Conservation (phyloP, 1,140 invertebrate genomes). For the Meteorus sp. region DNA sequence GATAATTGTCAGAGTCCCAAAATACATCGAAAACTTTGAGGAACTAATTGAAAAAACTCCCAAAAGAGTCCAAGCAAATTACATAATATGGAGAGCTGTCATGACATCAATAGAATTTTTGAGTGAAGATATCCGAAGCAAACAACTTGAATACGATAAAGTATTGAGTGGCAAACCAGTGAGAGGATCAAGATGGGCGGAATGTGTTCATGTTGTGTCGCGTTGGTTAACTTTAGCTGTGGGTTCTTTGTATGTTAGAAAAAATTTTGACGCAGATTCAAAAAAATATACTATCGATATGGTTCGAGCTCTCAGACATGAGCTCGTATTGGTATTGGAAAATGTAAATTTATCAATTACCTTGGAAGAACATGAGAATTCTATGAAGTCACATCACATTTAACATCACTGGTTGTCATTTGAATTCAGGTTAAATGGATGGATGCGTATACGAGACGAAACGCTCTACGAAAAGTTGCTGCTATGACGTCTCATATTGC, state of each 20-base stretch:
- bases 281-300: slow-evolving; percentile 72
- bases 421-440: slow-evolving; percentile 84
- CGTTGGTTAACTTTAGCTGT: slow-evolving; percentile 74
- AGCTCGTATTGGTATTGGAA: no score
- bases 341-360: no score
- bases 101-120: slow-evolving; percentile 53
- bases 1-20: slow-evolving; percentile 79
- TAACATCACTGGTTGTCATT: slow-evolving; percentile 21
- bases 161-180: slow-evolving; percentile 75
- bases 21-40: slow-evolving; percentile 69
- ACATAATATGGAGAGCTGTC: slow-evolving; percentile 57
- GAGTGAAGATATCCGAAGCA: slow-evolving; percentile 69
- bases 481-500: slow-evolving; percentile 78
- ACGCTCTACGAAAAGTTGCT: slow-evolving; percentile 72
- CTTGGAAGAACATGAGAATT: slow-evolving; percentile 57
- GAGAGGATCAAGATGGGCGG: slow-evolving; percentile 79
- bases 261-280: slow-evolving; percentile 73
- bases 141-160: slow-evolving; percentile 75
- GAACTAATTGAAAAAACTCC: slow-evolving; percentile 47
- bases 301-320: no score
- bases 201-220: slow-evolving; percentile 74
- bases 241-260: slow-evolving; percentile 63
- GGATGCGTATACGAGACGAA: slow-evolving; percentile 75
- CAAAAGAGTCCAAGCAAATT: slow-evolving; percentile 64
- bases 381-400: slow-evolving; percentile 75